phyloP scores from a whole-genome alignment of 2,888 invertebrate species.

The Salticus scenicus region DNA sequence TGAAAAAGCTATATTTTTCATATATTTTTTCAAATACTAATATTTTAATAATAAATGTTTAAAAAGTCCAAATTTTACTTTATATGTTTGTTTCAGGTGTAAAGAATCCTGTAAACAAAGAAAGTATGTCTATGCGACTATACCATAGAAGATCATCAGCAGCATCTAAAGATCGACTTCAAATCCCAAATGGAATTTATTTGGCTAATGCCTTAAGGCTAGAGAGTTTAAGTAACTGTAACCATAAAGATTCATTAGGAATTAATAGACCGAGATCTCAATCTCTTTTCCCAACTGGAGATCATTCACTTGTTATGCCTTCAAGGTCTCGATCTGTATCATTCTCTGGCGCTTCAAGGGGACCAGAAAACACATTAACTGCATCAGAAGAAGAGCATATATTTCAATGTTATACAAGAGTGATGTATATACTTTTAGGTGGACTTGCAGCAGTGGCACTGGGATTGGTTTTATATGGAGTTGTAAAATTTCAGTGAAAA shows the following conservation, averaged over 20 bases:
- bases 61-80: too few relatives aligned
- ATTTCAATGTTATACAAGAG: slow-evolving; percentile 53
- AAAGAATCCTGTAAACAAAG: background rate
- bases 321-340: slow-evolving; percentile 33
- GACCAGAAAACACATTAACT: slow-evolving; percentile 2
- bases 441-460: slow-evolving; percentile 40
- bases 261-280: slow-evolving; percentile 48
- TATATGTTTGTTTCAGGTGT: too few relatives aligned
- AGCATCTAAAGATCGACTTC: slow-evolving; percentile 35
- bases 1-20: too few relatives aligned
- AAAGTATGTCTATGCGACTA: slow-evolving; percentile 51
- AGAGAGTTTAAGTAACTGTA: slow-evolving; percentile 28
- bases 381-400: slow-evolving; percentile 53
- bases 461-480: slow-evolving; percentile 42
- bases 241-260: slow-evolving; percentile 38
- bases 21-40: too few relatives aligned
- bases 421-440: slow-evolving; percentile 58
- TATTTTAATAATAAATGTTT: too few relatives aligned
- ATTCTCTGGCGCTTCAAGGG: slow-evolving; percentile 30
- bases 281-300: slow-evolving; percentile 54
- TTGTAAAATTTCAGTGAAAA: background rate
- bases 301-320: slow-evolving; percentile 24
- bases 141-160: slow-evolving; percentile 56
- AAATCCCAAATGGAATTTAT: slow-evolving; percentile 35
- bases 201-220: slow-evolving; percentile 19